These are phyloP conservation scores for Elachura formosa DNA, from an alignment of 2,113 vertebrate genomes.

Conservation along the genomic window DNA sequence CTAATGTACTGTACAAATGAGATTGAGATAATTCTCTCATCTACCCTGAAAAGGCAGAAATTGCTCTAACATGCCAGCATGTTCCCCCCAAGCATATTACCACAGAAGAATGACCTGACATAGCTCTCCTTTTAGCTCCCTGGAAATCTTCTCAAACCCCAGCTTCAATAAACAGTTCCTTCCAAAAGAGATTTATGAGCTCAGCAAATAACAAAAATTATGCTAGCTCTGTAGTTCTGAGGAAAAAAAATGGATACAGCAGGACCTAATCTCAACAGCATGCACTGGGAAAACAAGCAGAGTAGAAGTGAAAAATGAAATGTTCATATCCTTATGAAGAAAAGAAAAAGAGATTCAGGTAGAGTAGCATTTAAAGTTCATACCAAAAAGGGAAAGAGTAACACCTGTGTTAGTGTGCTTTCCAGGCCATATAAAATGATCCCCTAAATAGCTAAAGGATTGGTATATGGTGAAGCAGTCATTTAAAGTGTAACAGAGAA, in stretches of 20 bases:
- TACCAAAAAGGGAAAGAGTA: not conserved
- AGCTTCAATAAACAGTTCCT: not conserved
- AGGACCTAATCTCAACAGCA: conserved; percentile 93
- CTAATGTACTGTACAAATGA: not conserved
- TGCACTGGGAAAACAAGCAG: conserved; percentile 84
- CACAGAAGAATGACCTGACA: not conserved
- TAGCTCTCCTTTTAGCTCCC: not conserved
- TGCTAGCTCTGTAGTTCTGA: not conserved
- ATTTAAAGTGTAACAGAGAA: not conserved
- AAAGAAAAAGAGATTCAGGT: not conserved
- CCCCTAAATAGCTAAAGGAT: not conserved
- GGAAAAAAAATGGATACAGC: not conserved
- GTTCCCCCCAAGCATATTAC: not conserved
- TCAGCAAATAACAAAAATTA: not conserved
- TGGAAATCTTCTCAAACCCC: not conserved
- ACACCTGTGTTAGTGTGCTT: not conserved
- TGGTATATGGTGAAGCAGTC: not conserved
- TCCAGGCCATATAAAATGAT: not conserved
- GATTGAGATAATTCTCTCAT: not conserved
- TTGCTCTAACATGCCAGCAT: not conserved
- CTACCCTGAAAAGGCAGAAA: not conserved
- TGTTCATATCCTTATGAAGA: conserved; percentile 37
- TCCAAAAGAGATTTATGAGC: not conserved
- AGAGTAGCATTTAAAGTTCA: not conserved
- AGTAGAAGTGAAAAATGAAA: conserved; percentile 78